These are phyloP conservation scores for Drosophila nikananu DNA, from an alignment of 1,140 invertebrate species.

Conservation along the genomic window DNA sequence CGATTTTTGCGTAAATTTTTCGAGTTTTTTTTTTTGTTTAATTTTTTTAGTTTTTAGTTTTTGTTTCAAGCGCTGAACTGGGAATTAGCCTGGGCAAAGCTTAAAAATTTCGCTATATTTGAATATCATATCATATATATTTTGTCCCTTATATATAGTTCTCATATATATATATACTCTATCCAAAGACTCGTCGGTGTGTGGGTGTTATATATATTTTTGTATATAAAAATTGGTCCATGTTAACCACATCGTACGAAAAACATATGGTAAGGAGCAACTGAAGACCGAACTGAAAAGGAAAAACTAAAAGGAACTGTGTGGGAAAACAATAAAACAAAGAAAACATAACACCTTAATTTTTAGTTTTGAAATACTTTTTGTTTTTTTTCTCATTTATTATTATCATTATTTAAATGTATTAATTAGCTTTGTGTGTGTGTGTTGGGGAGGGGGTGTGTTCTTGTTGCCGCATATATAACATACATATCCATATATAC, in stretches of 20 bases:
- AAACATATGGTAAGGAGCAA: slow-evolving; percentile 39
- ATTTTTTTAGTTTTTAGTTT: slow-evolving; percentile 4
- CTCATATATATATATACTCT: slow-evolving; percentile 43
- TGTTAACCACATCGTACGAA: slow-evolving; percentile 79
- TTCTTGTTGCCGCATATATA: slow-evolving; percentile 71
- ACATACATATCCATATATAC: slow-evolving; percentile 80
- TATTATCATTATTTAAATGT: slow-evolving; percentile 70
- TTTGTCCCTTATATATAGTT: slow-evolving; percentile 38
- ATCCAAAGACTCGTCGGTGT: slow-evolving; percentile 54
- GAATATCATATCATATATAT: slow-evolving; percentile 57
- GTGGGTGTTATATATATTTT: slow-evolving; percentile 60
- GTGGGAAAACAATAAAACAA: slow-evolving; percentile 12
- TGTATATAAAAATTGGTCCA: slow-evolving; percentile 78
- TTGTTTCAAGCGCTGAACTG: slow-evolving; percentile 54
- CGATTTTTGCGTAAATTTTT: slow-evolving; percentile 57
- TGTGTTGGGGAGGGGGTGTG: slow-evolving; percentile 51
- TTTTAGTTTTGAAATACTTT: slow-evolving; percentile 71
- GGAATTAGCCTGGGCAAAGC: slow-evolving; percentile 61
- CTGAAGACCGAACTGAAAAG: slow-evolving; percentile 27
- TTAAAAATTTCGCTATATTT: slow-evolving; percentile 80
- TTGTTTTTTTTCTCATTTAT: slow-evolving; percentile 67
- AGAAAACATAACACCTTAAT: slow-evolving; percentile 38
- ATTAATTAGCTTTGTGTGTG: slow-evolving; percentile 71
- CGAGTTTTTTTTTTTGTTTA: slow-evolving; percentile 32
- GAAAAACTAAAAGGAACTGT: slow-evolving; percentile 12